A percentile compares a stretch with the other conserved stretches of the same genome.
These are phyloP conservation scores for Pyrocephalus nanus DNA, from an alignment of 2,797 vertebrate genomes.

Conservation along the genomic window DNA sequence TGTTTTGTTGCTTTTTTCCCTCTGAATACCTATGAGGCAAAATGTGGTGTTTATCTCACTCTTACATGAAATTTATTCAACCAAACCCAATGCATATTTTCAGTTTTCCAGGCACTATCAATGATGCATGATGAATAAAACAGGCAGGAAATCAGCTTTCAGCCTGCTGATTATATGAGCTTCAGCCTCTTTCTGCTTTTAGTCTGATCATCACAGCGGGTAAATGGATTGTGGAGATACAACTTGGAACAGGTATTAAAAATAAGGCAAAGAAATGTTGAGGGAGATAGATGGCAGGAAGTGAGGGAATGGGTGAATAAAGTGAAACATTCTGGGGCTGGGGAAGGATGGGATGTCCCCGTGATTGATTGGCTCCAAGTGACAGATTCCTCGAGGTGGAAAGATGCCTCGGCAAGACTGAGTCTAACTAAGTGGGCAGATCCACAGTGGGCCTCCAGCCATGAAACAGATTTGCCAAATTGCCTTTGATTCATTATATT, in stretches of 20 bases:
- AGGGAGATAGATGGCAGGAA: conserved; percentile 14
- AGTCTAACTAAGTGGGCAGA: neutral
- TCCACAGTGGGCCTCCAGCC: neutral
- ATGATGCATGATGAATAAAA: neutral
- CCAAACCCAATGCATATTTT: neutral
- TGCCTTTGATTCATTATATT: conserved; percentile 52
- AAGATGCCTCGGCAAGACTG: neutral
- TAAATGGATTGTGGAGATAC: neutral
- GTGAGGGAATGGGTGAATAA: neutral
- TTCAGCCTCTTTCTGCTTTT: neutral
- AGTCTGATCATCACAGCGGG: neutral
- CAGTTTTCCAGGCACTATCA: neutral
- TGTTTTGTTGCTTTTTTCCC: neutral
- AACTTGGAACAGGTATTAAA: neutral
- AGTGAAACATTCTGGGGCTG: neutral
- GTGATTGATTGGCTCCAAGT: neutral
- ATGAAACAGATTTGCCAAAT: conserved; percentile 37
- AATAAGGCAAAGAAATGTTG: neutral
- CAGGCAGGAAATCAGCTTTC: conserved; percentile 13
- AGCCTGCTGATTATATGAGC: neutral
- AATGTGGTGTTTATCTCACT: neutral
- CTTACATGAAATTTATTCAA: neutral
- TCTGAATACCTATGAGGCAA: neutral
- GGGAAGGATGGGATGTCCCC: neutral
- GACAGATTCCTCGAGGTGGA: neutral